phyloP scores from a whole-genome alignment of 2,888 invertebrate genomes.

The Drosophila bunnanda region DNA sequence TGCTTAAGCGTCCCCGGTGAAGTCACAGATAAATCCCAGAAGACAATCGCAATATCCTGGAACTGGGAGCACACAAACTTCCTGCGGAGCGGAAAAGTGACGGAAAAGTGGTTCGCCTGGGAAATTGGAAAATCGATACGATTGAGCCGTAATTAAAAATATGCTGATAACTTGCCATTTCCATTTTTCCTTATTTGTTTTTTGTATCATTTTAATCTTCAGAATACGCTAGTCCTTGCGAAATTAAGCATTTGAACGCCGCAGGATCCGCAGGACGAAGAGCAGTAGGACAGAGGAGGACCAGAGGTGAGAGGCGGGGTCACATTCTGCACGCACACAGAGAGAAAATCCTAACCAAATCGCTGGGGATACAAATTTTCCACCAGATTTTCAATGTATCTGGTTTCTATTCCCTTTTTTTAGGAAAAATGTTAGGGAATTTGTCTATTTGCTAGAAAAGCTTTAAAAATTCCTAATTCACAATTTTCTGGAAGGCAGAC shows the following conservation, averaged over 20 bases:
- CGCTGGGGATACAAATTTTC: neutral
- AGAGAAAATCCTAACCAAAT: constrained; percentile 12
- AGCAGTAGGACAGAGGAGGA: neutral
- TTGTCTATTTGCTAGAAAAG: neutral
- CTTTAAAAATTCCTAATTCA: neutral
- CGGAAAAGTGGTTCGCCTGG: constrained; percentile 9
- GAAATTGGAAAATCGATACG: constrained; percentile 39
- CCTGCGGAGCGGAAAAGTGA: constrained; percentile 4
- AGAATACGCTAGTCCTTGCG: constrained; percentile 6
- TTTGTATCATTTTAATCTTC: neutral
- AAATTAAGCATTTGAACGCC: constrained; percentile 7
- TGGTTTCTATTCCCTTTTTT: neutral
- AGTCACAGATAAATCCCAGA: neutral
- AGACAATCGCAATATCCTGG: neutral
- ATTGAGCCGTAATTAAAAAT: constrained; percentile 42
- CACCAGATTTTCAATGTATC: neutral
- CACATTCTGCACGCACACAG: constrained; percentile 2
- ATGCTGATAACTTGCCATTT: constrained; percentile 26
- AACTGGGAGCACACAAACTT: neutral
- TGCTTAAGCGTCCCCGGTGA: neutral
- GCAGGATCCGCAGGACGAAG: constrained; percentile 3
- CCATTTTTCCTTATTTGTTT: neutral
- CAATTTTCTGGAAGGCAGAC: neutral
- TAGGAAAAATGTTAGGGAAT: neutral
- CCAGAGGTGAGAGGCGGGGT: constrained; percentile 19